Percentiles rank a stretch among this genome's conserved stretches.
phyloP scores from a whole-genome alignment of 2,888 invertebrate species.

The Argyra leucocephala region DNA sequence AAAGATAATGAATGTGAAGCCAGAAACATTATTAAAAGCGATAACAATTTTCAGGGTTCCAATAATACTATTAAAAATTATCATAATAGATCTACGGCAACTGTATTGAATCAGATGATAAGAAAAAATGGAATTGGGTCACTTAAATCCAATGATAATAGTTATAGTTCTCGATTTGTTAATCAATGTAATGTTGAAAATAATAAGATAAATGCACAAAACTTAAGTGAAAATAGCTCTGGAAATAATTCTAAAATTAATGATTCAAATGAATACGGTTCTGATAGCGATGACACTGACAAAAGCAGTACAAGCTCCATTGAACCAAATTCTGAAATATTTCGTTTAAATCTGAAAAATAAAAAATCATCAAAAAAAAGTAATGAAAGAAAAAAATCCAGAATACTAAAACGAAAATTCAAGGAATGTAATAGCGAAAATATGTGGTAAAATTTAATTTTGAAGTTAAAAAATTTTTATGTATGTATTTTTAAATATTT shows the following conservation, averaged over 20 bases:
- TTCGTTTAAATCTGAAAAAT: background rate
- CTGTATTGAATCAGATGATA: too few relatives aligned
- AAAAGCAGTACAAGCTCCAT: slow-evolving; percentile 41
- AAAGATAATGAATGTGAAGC: too few relatives aligned
- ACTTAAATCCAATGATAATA: background rate
- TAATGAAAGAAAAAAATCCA: background rate
- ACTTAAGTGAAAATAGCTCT: background rate
- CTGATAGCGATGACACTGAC: slow-evolving; percentile 40
- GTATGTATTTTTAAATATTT: background rate
- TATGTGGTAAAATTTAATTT: slow-evolving; percentile 24
- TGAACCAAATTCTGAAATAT: slow-evolving; percentile 24
- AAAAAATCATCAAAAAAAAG: background rate
- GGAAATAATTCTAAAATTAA: background rate
- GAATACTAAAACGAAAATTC: slow-evolving; percentile 10
- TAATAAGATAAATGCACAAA: too few relatives aligned
- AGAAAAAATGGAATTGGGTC: background rate
- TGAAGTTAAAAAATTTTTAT: background rate
- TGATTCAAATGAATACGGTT: background rate
- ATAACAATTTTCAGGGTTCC: too few relatives aligned
- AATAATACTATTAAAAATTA: too few relatives aligned
- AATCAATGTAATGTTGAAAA: background rate
- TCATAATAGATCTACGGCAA: too few relatives aligned
- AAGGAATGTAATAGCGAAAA: too few relatives aligned
- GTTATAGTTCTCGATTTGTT: background rate
- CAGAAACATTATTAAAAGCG: too few relatives aligned